Evolutionary conservation across 2,888 invertebrate species (phyloP).

Genomic region (Acronicta leporina): DNA sequence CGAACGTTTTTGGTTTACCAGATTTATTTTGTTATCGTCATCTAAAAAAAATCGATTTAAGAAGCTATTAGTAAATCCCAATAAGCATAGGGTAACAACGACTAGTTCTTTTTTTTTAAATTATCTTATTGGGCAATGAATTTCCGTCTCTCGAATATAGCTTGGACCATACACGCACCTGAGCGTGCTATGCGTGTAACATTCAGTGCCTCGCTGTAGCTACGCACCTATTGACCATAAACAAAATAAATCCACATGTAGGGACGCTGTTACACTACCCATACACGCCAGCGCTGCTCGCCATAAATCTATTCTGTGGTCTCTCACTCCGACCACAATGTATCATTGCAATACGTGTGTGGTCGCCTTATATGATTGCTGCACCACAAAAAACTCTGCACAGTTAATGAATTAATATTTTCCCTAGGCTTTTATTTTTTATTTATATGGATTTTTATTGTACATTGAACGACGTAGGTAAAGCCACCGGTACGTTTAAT

Average conservation of each 20-base stretch:
- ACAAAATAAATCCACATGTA: slow-evolving; percentile 73
- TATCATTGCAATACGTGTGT: slow-evolving; percentile 69
- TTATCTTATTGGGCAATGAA: neutral
- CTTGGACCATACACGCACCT: slow-evolving; percentile 36
- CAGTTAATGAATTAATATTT: slow-evolving; percentile 59
- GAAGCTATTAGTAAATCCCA: too few species aligned
- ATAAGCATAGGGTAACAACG: too few species aligned
- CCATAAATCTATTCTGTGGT: slow-evolving; percentile 73
- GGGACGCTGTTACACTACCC: slow-evolving; percentile 63
- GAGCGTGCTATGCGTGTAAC: slow-evolving; percentile 51
- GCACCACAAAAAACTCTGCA: slow-evolving; percentile 59
- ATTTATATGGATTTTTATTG: slow-evolving; percentile 61
- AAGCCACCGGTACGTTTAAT: slow-evolving; percentile 35
- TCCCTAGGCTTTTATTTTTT: slow-evolving; percentile 53
- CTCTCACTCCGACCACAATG: slow-evolving; percentile 59
- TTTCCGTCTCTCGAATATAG: slow-evolving; percentile 1
- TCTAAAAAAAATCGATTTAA: too few species aligned
- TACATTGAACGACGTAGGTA: slow-evolving; percentile 39
- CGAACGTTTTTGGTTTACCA: neutral
- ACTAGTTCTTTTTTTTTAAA: too few species aligned
- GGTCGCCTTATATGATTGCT: slow-evolving; percentile 64
- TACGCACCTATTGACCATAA: slow-evolving; percentile 68
- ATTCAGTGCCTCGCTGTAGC: slow-evolving; percentile 47
- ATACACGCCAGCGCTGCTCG: slow-evolving; percentile 61
- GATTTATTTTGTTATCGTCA: too few species aligned